Evolutionary conservation across 2,888 invertebrate genomes (phyloP).

Genomic region (Junonia oenone): DNA sequence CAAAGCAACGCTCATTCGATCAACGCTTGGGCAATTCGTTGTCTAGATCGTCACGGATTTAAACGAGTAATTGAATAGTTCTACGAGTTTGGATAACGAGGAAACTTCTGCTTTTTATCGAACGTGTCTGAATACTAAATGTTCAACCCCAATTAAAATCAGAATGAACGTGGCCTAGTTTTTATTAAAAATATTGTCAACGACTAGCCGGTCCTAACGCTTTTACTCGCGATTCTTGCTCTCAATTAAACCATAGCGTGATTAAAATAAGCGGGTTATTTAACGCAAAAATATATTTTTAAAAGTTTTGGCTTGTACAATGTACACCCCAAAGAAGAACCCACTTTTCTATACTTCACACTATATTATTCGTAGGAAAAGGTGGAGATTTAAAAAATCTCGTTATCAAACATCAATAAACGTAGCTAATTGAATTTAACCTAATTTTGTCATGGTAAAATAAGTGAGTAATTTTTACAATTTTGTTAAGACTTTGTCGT

Average conservation of each 20-base stretch:
- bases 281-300: too few species aligned
- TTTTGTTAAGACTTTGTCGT: background rate
- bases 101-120: slow-evolving; percentile 18
- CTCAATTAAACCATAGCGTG: too few species aligned
- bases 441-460: too few species aligned
- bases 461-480: background rate
- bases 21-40: slow-evolving; percentile 39
- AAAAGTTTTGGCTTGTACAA: too few species aligned
- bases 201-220: too few species aligned
- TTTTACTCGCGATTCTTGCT: too few species aligned
- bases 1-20: slow-evolving; percentile 42
- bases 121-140: slow-evolving; percentile 14
- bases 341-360: too few species aligned
- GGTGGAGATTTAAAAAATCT: too few species aligned
- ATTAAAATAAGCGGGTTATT: too few species aligned
- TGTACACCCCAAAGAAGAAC: too few species aligned
- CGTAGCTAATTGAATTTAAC: too few species aligned
- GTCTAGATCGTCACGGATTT: slow-evolving; percentile 11
- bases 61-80: slow-evolving; percentile 23
- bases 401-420: background rate
- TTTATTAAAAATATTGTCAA: background rate
- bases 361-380: too few species aligned
- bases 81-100: slow-evolving; percentile 25
- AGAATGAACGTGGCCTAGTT: slow-evolving; percentile 3
- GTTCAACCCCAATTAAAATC: slow-evolving; percentile 12